Conservation (phyloP, 2,797 vertebrate genomes). For the Paratrypauchen microcephalus region DNA sequence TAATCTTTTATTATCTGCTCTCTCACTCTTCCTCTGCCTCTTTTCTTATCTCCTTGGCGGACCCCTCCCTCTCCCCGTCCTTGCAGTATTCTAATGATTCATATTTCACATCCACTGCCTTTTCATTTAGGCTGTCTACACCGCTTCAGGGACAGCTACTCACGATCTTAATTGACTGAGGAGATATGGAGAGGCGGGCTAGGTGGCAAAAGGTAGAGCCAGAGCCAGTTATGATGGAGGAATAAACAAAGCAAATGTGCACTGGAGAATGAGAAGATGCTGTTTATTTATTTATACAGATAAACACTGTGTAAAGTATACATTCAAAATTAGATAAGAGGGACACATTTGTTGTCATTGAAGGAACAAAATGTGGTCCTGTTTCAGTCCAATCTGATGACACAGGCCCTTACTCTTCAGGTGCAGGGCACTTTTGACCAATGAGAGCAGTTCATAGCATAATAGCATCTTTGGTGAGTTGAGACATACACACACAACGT, state of each 20-base stretch:
- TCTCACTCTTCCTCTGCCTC: constrained; percentile 67
- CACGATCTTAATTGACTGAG: constrained; percentile 74
- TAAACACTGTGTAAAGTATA: constrained; percentile 7
- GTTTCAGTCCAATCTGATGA: neutral
- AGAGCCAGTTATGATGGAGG: constrained; percentile 5
- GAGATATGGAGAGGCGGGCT: constrained; percentile 56
- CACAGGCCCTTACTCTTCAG: neutral
- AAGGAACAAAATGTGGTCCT: neutral
- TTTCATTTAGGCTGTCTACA: constrained; percentile 72
- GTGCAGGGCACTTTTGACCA: neutral
- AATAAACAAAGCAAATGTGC: constrained; percentile 30
- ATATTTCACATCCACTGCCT: constrained; percentile 76
- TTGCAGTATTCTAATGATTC: constrained; percentile 78
- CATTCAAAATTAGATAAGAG: neutral
- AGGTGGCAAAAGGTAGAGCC: constrained; percentile 54
- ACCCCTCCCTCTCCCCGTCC: constrained; percentile 48
- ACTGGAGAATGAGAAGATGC: neutral
- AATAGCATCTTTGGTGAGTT: too few relatives aligned
- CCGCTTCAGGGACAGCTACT: constrained; percentile 70
- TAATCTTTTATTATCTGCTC: constrained; percentile 78
- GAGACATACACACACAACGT: neutral
- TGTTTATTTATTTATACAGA: constrained; percentile 1
- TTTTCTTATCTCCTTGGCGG: constrained; percentile 58
- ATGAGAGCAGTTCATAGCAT: neutral
- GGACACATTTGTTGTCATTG: neutral